A percentile compares a stretch with the other conserved stretches of the same genome.
phyloP scores from a whole-genome alignment of 2,888 invertebrate genomes.

The Caenorhabditis plicata region DNA sequence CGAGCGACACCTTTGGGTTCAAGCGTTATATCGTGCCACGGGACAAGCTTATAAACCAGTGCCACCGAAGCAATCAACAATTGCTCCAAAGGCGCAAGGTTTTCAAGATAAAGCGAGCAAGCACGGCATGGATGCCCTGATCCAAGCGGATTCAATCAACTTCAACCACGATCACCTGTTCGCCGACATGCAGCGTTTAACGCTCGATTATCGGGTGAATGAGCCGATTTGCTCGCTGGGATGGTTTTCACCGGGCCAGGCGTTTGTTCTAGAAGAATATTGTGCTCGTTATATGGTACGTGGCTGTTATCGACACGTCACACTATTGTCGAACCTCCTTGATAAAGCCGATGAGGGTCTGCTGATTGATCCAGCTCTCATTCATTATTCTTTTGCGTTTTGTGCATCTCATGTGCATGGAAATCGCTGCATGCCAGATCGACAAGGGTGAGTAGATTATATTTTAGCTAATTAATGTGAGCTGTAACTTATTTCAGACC shows the following conservation, averaged over 20 bases:
- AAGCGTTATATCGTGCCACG: conserved; percentile 98
- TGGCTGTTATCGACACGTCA: conserved; percentile 87
- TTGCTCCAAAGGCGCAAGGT: conserved; percentile 61
- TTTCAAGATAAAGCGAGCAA: conserved; percentile 84
- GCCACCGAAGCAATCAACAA: conserved; percentile 73
- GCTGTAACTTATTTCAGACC: conserved; percentile 23
- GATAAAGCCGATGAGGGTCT: conserved; percentile 77
- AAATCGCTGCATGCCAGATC: conserved; percentile 77
- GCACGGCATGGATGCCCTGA: conserved; percentile 98
- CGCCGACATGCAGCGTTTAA: conserved; percentile 85
- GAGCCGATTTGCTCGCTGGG: conserved; percentile 99
- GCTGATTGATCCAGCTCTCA: conserved; percentile 95
- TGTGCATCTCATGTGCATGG: conserved; percentile 99
- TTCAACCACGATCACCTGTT: conserved; percentile 93
- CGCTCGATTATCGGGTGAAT: conserved; percentile 89
- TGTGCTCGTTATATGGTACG: conserved; percentile 95
- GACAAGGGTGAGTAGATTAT: conserved; percentile 8
- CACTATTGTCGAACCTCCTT: conserved; percentile 89
- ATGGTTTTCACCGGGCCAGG: conserved; percentile 99
- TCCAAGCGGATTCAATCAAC: conserved; percentile 96
- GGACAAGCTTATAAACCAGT: conserved; percentile 98
- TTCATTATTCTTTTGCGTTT: conserved; percentile 98
- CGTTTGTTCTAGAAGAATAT: conserved; percentile 96
- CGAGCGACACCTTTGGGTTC: conserved; percentile 97
- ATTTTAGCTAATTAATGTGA: neutral